phyloP scores from a whole-genome alignment of 2,113 vertebrate genomes.

The Probosciger aterrimus region DNA sequence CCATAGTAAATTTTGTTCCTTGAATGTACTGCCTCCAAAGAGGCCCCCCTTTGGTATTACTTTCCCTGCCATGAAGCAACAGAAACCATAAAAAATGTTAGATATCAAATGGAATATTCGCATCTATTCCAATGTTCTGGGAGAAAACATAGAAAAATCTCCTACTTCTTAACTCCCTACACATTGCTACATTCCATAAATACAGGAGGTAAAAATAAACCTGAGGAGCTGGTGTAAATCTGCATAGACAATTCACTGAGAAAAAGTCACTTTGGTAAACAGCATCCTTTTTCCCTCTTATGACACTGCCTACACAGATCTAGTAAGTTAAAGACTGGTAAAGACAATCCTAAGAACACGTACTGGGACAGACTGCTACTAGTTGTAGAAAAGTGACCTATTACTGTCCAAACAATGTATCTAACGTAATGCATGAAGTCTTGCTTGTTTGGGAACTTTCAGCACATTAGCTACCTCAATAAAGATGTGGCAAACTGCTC shows the following conservation, averaged over 20 bases:
- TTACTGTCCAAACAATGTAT: not conserved
- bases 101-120: not conserved
- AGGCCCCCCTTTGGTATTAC: not conserved
- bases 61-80: not conserved
- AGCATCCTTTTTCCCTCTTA: not conserved
- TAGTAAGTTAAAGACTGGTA: not conserved
- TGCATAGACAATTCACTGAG: not conserved
- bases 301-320: not conserved
- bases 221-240: not conserved
- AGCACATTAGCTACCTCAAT: not conserved
- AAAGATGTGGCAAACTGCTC: not conserved
- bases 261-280: not conserved
- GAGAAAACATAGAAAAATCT: not conserved
- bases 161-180: not conserved
- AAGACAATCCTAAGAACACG: not conserved
- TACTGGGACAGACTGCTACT: not conserved
- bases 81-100: not conserved
- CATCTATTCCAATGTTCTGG: not conserved
- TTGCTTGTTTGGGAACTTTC: not conserved
- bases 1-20: not conserved
- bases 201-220: not conserved
- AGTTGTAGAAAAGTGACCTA: not conserved
- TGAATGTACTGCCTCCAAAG: not conserved
- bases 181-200: not conserved
- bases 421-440: not conserved